These are phyloP conservation scores for Crotalus helleri DNA, from an alignment of 2,113 vertebrate genomes.

Conservation along the genomic window DNA sequence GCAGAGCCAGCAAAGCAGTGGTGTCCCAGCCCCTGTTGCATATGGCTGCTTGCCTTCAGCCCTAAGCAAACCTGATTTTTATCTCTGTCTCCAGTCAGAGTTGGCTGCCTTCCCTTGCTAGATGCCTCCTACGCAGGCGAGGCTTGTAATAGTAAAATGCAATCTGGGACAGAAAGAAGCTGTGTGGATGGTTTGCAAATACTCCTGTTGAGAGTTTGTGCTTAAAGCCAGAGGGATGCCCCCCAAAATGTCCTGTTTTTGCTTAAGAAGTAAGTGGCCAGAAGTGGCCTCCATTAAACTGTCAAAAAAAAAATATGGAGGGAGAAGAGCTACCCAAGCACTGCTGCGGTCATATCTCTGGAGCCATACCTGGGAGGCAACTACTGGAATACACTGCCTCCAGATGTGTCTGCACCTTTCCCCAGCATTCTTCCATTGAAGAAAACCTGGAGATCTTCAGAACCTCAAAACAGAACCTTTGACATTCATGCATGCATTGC, in stretches of 20 bases:
- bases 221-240: background rate
- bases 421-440: too few relatives aligned
- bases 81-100: slow-evolving; percentile 56
- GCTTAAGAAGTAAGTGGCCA: background rate
- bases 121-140: slow-evolving; percentile 63
- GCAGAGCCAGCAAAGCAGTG: slow-evolving; percentile 3
- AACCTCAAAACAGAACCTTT: background rate
- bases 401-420: background rate
- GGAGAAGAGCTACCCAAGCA: background rate
- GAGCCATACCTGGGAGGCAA: background rate
- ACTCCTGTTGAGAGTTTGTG: background rate
- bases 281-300: background rate
- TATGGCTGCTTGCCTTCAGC: slow-evolving; percentile 55
- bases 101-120: slow-evolving; percentile 54
- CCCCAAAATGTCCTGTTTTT: too few relatives aligned
- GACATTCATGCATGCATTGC: background rate
- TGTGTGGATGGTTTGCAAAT: slow-evolving; percentile 43
- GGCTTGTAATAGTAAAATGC: slow-evolving; percentile 42
- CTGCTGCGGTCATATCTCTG: too few relatives aligned
- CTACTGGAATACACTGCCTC: background rate
- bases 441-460: background rate
- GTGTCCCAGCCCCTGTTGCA: slow-evolving; percentile 30
- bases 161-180: slow-evolving; percentile 41
- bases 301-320: background rate
- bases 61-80: slow-evolving; percentile 68